Evolutionary conservation across 2,888 invertebrate genomes (phyloP).

Genomic region (Drosophila acutilabella): DNA sequence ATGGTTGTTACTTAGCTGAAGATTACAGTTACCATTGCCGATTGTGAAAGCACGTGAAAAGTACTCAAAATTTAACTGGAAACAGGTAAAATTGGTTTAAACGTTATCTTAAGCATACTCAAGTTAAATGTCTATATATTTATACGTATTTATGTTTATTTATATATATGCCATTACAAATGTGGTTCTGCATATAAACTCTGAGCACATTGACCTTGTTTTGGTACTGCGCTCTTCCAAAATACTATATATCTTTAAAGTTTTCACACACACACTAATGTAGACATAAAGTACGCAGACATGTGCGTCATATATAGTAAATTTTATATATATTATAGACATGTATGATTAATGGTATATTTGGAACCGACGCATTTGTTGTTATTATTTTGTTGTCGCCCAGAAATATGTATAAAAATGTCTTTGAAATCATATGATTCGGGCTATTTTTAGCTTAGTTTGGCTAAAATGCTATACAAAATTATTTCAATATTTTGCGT

Average conservation of each 20-base stretch:
- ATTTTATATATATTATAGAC: conserved; percentile 36
- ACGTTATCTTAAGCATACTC: conserved; percentile 12
- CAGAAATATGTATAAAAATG: conserved; percentile 19
- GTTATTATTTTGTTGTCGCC: conserved; percentile 20
- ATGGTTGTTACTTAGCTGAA: conserved; percentile 40
- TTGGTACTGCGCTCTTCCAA: neutral
- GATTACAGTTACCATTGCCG: neutral
- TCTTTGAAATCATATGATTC: conserved; percentile 36
- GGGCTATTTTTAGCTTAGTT: conserved; percentile 32
- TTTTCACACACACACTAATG: neutral
- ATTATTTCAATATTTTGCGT: conserved; percentile 52
- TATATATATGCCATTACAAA: conserved; percentile 14
- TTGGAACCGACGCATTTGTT: conserved; percentile 29
- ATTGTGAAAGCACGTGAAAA: conserved; percentile 20
- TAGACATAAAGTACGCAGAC: conserved; percentile 4
- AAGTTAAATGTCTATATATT: neutral
- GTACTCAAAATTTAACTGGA: conserved; percentile 18
- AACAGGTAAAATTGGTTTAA: conserved; percentile 22
- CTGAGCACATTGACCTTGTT: conserved; percentile 48
- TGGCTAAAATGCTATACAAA: conserved; percentile 5
- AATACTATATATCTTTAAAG: neutral
- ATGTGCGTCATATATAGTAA: conserved; percentile 25
- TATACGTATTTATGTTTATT: neutral
- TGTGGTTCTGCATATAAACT: conserved; percentile 17
- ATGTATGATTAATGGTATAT: conserved; percentile 47